A percentile compares a stretch with the other conserved stretches of the same genome.
Evolutionary conservation across 2,888 invertebrate genomes (phyloP).

Genomic region (Drosophila imparisetae): DNA sequence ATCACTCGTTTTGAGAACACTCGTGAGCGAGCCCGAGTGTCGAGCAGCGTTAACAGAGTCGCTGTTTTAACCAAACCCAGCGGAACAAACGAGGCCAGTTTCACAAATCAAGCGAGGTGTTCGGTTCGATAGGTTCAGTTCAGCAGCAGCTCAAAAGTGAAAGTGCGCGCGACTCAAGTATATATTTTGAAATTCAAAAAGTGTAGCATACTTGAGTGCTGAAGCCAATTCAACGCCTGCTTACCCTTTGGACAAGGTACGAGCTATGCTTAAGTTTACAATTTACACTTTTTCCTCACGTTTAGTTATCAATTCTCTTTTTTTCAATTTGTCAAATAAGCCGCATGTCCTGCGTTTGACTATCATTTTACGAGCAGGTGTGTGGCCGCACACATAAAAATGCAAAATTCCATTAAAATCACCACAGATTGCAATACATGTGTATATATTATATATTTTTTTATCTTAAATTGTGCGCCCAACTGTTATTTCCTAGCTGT

Average conservation of each 20-base stretch:
- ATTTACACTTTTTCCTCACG: background rate
- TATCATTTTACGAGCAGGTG: conserved; percentile 48
- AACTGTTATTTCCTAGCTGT: conserved; percentile 37
- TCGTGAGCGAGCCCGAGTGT: conserved; percentile 38
- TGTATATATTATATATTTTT: background rate
- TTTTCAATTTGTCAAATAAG: background rate
- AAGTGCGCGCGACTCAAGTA: conserved; percentile 69
- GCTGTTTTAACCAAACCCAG: conserved; percentile 66
- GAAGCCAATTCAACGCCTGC: conserved; percentile 12
- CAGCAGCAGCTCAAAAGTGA: conserved; percentile 55
- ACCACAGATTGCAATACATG: conserved; percentile 18
- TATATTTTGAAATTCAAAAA: conserved; percentile 58
- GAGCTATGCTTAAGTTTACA: conserved; percentile 25
- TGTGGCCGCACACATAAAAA: conserved; percentile 39
- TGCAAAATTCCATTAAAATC: conserved; percentile 44
- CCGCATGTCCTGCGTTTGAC: conserved; percentile 12
- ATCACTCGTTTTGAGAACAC: conserved; percentile 39
- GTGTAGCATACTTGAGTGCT: conserved; percentile 55
- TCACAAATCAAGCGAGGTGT: conserved; percentile 79
- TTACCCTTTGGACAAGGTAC: conserved; percentile 50
- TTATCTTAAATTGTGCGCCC: conserved; percentile 41
- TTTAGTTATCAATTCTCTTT: background rate
- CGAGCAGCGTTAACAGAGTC: conserved; percentile 43
- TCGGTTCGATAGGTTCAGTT: conserved; percentile 79
- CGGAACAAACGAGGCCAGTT: conserved; percentile 76